These are phyloP conservation scores for Solea solea DNA, from an alignment of 2,113 vertebrate genomes.

Conservation along the genomic window DNA sequence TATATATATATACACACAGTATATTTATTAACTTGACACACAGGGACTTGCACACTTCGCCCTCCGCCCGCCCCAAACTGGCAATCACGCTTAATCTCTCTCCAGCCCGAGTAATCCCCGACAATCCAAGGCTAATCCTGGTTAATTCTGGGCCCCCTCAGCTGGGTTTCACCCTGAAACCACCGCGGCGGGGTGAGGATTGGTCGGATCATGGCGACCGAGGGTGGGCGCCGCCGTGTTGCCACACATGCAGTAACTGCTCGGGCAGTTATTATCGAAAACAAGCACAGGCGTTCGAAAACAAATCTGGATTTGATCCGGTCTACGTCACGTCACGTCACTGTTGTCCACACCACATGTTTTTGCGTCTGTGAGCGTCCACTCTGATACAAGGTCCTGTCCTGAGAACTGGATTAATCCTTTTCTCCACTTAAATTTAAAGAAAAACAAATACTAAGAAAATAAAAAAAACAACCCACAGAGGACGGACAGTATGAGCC, in stretches of 20 bases:
- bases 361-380: conserved; percentile 39
- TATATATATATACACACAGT: neutral
- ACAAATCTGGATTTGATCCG: conserved; percentile 57
- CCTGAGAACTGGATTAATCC: neutral
- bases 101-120: conserved; percentile 79
- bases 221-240: conserved; percentile 46
- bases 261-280: conserved; percentile 57
- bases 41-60: conserved; percentile 1
- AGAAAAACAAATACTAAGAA: neutral
- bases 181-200: conserved; percentile 74
- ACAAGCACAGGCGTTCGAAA: conserved; percentile 62
- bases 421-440: neutral
- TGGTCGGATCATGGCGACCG: conserved; percentile 69
- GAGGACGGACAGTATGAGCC: conserved; percentile 23
- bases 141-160: conserved; percentile 80
- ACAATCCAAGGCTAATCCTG: conserved; percentile 80
- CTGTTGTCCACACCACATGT: conserved; percentile 57
- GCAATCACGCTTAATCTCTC: conserved; percentile 80
- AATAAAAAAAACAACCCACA: conserved; percentile 21
- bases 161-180: conserved; percentile 75
- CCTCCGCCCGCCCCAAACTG: conserved; percentile 67
- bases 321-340: conserved; percentile 27
- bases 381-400: neutral
- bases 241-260: conserved; percentile 57
- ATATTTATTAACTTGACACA: conserved; percentile 36